Evolutionary conservation across 2,888 invertebrate species (phyloP).

Genomic region (Cheilosia vulpina): DNA sequence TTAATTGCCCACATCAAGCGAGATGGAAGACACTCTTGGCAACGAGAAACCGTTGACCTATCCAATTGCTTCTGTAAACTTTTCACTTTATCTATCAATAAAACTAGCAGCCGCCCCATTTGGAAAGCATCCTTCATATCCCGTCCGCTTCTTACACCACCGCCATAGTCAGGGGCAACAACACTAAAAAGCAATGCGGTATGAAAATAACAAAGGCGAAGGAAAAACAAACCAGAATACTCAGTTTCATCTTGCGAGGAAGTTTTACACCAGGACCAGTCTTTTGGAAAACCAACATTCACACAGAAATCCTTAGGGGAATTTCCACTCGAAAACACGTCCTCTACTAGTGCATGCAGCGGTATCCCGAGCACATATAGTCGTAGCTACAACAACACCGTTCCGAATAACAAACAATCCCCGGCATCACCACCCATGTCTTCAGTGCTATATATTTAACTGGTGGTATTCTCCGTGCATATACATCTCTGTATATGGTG

Average conservation of each 20-base stretch:
- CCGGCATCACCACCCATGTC: constrained; percentile 9
- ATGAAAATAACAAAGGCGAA: constrained; percentile 7
- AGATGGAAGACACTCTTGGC: background rate
- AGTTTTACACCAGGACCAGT: constrained; percentile 59
- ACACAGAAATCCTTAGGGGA: constrained; percentile 57
- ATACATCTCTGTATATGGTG: background rate
- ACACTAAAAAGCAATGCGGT: background rate
- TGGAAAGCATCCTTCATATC: constrained; percentile 37
- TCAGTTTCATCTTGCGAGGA: constrained; percentile 34
- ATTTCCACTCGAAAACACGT: constrained; percentile 38
- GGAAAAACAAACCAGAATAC: constrained; percentile 7
- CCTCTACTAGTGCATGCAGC: constrained; percentile 1
- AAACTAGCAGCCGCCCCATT: constrained; percentile 16
- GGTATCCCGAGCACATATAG: background rate
- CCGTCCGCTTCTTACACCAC: background rate
- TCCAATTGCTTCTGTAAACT: constrained; percentile 57
- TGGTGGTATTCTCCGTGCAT: background rate
- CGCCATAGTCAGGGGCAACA: background rate
- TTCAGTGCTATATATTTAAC: background rate
- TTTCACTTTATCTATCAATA: constrained; percentile 59
- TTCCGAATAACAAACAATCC: constrained; percentile 8
- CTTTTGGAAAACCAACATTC: constrained; percentile 68
- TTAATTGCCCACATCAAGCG: constrained; percentile 23
- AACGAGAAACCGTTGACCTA: constrained; percentile 36
- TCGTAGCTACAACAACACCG: constrained; percentile 4